Evolutionary conservation across 2,888 invertebrate species (phyloP).

Genomic region (Trichogramma dendrolimi): DNA sequence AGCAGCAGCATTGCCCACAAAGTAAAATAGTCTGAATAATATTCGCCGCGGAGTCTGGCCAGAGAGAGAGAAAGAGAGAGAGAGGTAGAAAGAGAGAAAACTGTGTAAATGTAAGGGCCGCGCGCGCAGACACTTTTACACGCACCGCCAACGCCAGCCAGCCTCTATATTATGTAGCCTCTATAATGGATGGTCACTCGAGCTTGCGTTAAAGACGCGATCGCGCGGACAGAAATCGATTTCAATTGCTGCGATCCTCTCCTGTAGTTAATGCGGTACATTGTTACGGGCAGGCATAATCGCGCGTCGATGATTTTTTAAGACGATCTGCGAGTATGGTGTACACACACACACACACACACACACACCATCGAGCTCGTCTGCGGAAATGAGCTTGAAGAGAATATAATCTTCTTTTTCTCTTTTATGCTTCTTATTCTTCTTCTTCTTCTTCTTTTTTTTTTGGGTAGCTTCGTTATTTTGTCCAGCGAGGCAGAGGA

Average conservation of each 20-base stretch:
- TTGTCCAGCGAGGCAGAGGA: not conserved
- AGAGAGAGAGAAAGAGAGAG: constrained; percentile 3
- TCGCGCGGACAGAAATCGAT: too few relatives aligned
- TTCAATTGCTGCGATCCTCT: too few relatives aligned
- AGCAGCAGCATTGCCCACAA: constrained; percentile 39
- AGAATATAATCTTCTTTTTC: not conserved
- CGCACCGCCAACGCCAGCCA: too few relatives aligned
- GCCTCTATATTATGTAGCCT: too few relatives aligned
- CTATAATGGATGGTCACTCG: too few relatives aligned
- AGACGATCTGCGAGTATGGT: not conserved
- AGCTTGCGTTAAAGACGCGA: too few relatives aligned
- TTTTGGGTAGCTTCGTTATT: not conserved
- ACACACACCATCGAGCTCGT: not conserved
- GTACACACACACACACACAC: not conserved
- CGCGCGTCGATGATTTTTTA: too few relatives aligned
- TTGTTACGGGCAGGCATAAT: too few relatives aligned
- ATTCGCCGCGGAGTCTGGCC: not conserved
- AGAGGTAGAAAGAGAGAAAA: not conserved
- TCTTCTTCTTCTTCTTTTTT: not conserved
- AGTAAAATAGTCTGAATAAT: constrained; percentile 40
- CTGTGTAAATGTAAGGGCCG: not conserved
- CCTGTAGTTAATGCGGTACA: too few relatives aligned
- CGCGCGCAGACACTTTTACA: not conserved
- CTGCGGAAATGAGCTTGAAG: not conserved
- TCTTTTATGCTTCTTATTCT: not conserved